Evolutionary conservation across 2,113 vertebrate species (phyloP).

Genomic region (Ophthalmotilapia sp.): DNA sequence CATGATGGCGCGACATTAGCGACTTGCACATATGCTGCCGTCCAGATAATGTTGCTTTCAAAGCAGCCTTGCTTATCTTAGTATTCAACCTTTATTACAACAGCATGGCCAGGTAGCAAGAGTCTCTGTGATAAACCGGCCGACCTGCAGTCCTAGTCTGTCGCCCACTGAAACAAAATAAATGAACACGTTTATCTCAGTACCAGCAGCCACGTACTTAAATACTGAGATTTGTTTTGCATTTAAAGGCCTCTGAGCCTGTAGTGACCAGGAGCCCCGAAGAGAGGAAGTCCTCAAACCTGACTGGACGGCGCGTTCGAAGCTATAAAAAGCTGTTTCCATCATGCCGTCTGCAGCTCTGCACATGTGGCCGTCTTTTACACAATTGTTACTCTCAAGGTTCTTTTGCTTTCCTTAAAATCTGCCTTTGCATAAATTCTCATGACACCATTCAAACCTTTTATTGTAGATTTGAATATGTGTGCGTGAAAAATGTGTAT

Average conservation of each 20-base stretch:
- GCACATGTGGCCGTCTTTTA: not conserved
- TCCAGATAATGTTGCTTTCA: not conserved
- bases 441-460: not conserved
- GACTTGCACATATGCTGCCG: not conserved
- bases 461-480: not conserved
- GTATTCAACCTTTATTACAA: not conserved
- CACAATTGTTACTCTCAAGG: not conserved
- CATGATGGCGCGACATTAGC: fast-evolving
- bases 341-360: conserved; percentile 1
- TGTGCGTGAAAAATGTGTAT: not conserved
- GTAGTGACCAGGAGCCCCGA: not conserved
- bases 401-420: not conserved
- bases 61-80: not conserved
- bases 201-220: not conserved
- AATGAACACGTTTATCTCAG: not conserved
- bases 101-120: not conserved
- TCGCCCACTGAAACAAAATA: not conserved
- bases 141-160: not conserved
- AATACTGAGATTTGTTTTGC: not conserved
- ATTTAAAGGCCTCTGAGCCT: not conserved
- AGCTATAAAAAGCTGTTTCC: conserved; percentile 31
- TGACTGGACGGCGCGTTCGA: not conserved
- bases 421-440: not conserved
- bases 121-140: not conserved
- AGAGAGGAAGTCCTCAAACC: conserved; percentile 8